Base-by-base conservation (phyloP, 1,140 invertebrate species). In the Drosophila kepulauana region DNA sequence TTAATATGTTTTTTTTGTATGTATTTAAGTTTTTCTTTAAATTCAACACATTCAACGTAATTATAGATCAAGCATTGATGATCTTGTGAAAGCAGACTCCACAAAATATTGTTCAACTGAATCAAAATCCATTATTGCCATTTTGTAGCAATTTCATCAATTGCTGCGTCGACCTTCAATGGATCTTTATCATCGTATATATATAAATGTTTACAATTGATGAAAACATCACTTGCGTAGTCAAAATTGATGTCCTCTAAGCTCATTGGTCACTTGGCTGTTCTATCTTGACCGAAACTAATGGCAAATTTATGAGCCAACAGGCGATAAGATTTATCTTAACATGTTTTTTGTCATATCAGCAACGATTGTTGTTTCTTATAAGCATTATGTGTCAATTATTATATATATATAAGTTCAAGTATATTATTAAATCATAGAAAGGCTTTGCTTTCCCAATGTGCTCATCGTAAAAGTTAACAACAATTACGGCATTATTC, bases 401-500 rank as follows among this genome's bases (percentile, higher is more conserved):
- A 38, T 8, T 38, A 43, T 43, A 43, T 43, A 43, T 38, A 38
- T 7, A 38, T 38, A 38, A 8, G 20, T 25, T 25, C 20, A 25
- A 25, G 20, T 38, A 38, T 11, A 11, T n/a, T 38, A 57, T 38
- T 57, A 57, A 13, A 54, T 54, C 28, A 54, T 57, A n/a, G 10
- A 8, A 48, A 11, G 11, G 28, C 33, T 13, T 35, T 25, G 20
- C 20, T 25, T 25, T 25, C 6, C 11, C 20, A 38, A 15, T 61
- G 58, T 25, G 58, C 7, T 61, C 58, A 61, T 6, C 43, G 58
- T 20, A 51, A 35, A 13, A 38, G 10, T 16, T 38, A 63, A 63
- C 49, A 51, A 51, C 30, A 51, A 63, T 63, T 63, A 38, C 59
- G 59, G 25, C 59, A 63, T 63, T 38, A 13, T 11, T 38, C 3